Evolutionary conservation across 2,888 invertebrate species (phyloP).

Genomic region (Polydrusus tereticollis): DNA sequence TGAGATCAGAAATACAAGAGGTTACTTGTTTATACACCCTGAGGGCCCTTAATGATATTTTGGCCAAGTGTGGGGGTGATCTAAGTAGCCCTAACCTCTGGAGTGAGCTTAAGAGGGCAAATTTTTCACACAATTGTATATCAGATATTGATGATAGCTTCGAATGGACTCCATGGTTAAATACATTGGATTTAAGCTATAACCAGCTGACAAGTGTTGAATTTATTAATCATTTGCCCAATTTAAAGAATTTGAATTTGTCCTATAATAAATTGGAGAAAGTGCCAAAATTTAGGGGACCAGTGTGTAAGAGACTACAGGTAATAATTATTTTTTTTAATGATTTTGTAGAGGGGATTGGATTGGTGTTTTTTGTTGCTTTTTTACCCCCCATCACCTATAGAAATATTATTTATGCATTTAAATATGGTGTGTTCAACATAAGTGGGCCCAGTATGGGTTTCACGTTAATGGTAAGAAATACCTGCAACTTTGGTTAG

Average conservation of each 20-base stretch:
- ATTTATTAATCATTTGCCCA: conserved; percentile 72
- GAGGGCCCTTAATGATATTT: conserved; percentile 66
- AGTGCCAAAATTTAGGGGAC: conserved; percentile 72
- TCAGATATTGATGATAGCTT: conserved; percentile 70
- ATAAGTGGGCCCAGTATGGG: no score
- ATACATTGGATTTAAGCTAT: conserved; percentile 75
- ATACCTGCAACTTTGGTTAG: no score
- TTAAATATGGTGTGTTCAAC: no score
- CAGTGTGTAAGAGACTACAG: conserved; percentile 68
- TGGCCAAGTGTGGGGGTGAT: conserved; percentile 73
- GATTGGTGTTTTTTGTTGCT: no score
- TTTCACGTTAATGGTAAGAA: no score
- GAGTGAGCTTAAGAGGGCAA: conserved; percentile 72
- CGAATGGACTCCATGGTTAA: conserved; percentile 73
- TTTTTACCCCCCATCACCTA: no score
- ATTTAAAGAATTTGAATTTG: conserved; percentile 75
- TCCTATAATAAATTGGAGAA: conserved; percentile 74
- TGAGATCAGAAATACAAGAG: conserved; percentile 72
- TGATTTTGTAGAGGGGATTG: no score
- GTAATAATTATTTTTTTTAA: conserved; percentile 52
- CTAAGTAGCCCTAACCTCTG: conserved; percentile 73
- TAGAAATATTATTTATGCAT: no score
- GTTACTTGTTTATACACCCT: conserved; percentile 68
- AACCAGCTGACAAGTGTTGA: conserved; percentile 72
- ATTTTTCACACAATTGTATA: conserved; percentile 73